Base-by-base conservation (phyloP, 2,888 invertebrate genomes). In the Mythimna albipuncta region DNA sequence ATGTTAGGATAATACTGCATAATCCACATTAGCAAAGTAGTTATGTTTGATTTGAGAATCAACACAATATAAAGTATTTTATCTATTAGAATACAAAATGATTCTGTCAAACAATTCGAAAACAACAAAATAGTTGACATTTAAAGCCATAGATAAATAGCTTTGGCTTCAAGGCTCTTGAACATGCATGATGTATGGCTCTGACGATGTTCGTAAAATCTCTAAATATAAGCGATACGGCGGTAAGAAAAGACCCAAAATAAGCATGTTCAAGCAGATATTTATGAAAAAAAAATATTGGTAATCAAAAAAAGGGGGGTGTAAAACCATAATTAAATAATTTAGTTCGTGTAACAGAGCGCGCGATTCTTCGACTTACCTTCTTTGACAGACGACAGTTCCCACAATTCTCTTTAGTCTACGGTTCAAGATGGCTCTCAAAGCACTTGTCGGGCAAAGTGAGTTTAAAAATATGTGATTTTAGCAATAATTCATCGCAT, bases 401-500 rank as follows among this genome's bases (percentile, higher is more conserved):
- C 26, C 38, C 35, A 64, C 54, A 41, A n/a, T 44, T 7, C 62
- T 84, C 76, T 85, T 90, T 92, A 94, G 94, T 95, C 89, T 94
- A 89, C 92, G 91, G 88, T 93, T 90, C 96, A 97, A 97, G 96
- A 98, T 98, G 98, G 98, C 98, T 96, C 97, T 98, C 91, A 98
- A 98, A 97, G 97, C 97, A 93, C 97, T 98, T 93, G 98, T 98
- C 91, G 98, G 98, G 84, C 98, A 98, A 97, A 98, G 98, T 98
- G 96, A 98, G 98, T 98, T 91, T 85, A 83, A 91, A 88, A 87
- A 85, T 77, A 81, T 74, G 77, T 78, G 78, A 80, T 80, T 83
- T 79, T 76, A 61, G 4, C 35, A 73, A 62, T 75, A 72, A 65
- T 72, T 55, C 35, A 61, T 61, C 13, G 19, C 47, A 6, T 61